phyloP scores from a whole-genome alignment of 1,140 invertebrate species.

The Aricia agestis region DNA sequence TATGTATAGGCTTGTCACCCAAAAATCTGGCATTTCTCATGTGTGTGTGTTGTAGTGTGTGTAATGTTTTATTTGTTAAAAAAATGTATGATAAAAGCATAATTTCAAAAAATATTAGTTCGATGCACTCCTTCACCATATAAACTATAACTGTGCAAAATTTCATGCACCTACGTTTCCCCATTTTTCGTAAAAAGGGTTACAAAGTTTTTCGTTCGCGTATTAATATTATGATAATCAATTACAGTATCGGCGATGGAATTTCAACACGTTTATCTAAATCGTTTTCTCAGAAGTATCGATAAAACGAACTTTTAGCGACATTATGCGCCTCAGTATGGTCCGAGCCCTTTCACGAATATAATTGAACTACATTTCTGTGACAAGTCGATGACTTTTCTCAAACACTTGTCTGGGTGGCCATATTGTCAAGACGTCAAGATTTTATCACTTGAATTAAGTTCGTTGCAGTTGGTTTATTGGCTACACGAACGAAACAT shows the following conservation, averaged over 20 bases:
- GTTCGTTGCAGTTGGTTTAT: background rate
- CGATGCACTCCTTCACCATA: too few relatives aligned
- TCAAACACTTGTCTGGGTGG: constrained; percentile 14
- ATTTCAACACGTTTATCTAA: background rate
- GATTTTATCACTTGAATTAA: constrained; percentile 12
- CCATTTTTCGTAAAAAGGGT: too few relatives aligned
- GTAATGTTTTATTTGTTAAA: too few relatives aligned
- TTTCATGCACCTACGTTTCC: too few relatives aligned
- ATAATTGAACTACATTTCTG: constrained; percentile 36
- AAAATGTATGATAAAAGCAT: too few relatives aligned
- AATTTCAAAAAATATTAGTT: too few relatives aligned
- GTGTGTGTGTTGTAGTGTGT: too few relatives aligned
- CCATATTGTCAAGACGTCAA: constrained; percentile 13
- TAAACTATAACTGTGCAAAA: too few relatives aligned
- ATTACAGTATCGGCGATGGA: background rate
- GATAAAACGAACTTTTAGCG: background rate
- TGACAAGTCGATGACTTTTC: constrained; percentile 31
- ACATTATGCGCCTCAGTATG: constrained; percentile 17
- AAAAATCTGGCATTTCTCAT: too few relatives aligned
- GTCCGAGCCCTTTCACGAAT: constrained; percentile 33
- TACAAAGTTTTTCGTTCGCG: too few relatives aligned
- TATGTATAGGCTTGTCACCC: too few relatives aligned
- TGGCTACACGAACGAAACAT: background rate
- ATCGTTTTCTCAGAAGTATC: background rate
- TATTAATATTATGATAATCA: too few relatives aligned